A percentile compares a stretch with the other conserved stretches of the same genome.
Evolutionary conservation across 2,888 invertebrate genomes (phyloP).

Genomic region (Drosophila lacicola): DNA sequence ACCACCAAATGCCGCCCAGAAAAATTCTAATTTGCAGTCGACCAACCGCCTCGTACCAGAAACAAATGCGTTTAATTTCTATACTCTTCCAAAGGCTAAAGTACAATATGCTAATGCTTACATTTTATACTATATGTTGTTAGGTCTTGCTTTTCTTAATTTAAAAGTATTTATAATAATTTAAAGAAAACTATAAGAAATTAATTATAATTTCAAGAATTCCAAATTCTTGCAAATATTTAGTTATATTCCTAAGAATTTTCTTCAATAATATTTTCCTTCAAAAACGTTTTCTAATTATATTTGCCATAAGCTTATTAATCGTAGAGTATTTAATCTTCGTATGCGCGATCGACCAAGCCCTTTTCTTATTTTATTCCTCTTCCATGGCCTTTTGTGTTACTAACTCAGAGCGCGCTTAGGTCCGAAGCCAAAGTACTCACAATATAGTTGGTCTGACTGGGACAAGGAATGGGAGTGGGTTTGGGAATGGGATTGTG

Average conservation of each 20-base stretch:
- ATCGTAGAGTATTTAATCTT: slow-evolving; percentile 19
- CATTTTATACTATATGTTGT: not conserved
- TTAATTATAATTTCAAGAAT: no score
- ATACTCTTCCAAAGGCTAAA: not conserved
- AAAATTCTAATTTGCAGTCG: slow-evolving; percentile 70
- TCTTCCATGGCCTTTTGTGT: slow-evolving; percentile 55
- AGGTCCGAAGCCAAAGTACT: slow-evolving; percentile 63
- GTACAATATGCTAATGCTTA: not conserved
- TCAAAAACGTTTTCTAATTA: not conserved
- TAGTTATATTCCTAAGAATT: no score
- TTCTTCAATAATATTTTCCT: not conserved
- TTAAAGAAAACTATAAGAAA: no score
- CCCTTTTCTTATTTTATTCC: slow-evolving; percentile 13
- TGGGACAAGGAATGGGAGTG: slow-evolving; percentile 41
- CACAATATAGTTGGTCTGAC: slow-evolving; percentile 47
- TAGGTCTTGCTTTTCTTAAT: not conserved
- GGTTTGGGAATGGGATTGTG: slow-evolving; percentile 23
- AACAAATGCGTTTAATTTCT: slow-evolving; percentile 35
- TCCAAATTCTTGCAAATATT: no score
- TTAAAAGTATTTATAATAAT: no score
- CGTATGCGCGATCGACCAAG: not conserved
- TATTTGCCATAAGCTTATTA: not conserved
- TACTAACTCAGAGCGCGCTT: slow-evolving; percentile 65
- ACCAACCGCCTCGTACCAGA: slow-evolving; percentile 18
- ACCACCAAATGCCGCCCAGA: slow-evolving; percentile 56